phyloP scores from a whole-genome alignment of 2,113 vertebrate species.

The Eublepharis macularius region DNA sequence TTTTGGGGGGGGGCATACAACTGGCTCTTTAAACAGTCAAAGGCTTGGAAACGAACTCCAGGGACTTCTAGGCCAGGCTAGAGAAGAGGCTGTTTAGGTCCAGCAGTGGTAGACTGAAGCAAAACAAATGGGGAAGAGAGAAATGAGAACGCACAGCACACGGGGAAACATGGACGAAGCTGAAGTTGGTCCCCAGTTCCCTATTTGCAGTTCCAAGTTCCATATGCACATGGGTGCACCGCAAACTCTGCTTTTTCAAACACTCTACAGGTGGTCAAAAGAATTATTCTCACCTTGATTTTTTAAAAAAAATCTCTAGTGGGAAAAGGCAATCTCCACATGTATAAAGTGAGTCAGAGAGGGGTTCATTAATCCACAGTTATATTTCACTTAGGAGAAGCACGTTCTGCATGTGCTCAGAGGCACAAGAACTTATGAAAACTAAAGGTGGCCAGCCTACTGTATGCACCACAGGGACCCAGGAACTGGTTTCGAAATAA shows the following conservation, averaged over 20 bases:
- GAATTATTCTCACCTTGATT: neutral
- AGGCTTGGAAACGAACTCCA: neutral
- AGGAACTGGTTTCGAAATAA: too few species aligned
- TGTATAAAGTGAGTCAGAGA: neutral
- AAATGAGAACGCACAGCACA: neutral
- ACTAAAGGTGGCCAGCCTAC: too few species aligned
- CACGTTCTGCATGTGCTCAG: neutral
- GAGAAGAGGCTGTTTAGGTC: neutral
- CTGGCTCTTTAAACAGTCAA: neutral
- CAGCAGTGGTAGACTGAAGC: neutral
- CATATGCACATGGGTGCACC: neutral
- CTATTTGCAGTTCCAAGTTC: too few species aligned
- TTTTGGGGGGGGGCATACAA: rapidly evolving
- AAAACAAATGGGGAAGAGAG: slow-evolving; percentile 1
- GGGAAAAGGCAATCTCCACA: neutral
- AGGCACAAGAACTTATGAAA: too few species aligned
- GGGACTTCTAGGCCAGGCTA: neutral
- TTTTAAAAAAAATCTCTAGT: neutral
- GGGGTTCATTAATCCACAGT: too few species aligned
- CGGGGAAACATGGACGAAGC: too few species aligned
- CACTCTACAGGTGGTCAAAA: too few species aligned
- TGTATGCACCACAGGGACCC: too few species aligned
- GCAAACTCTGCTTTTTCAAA: neutral
- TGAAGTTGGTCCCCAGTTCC: too few species aligned
- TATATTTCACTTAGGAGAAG: neutral